A percentile compares a stretch with the other conserved stretches of the same genome.
These are phyloP conservation scores for Drosophila yooni DNA, from an alignment of 2,888 invertebrate species.

Conservation along the genomic window DNA sequence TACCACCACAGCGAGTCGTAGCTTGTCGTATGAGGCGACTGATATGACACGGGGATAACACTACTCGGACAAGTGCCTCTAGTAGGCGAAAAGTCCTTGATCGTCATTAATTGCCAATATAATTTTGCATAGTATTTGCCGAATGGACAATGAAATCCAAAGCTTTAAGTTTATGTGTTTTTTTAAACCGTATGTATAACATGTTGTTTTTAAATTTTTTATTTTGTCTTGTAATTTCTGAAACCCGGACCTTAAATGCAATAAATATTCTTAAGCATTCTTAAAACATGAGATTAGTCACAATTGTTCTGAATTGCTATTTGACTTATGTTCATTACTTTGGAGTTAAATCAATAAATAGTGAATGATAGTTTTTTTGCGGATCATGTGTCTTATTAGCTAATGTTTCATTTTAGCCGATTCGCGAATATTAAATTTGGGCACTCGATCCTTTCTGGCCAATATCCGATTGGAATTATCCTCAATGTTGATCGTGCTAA, in stretches of 20 bases:
- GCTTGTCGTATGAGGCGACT: no score
- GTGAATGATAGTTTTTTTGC: slow-evolving; percentile 16
- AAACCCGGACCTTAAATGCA: slow-evolving; percentile 34
- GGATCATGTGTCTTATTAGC: not conserved
- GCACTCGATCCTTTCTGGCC: slow-evolving; percentile 83
- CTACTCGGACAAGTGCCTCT: no score
- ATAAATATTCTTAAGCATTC: slow-evolving; percentile 42
- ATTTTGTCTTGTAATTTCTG: slow-evolving; percentile 12
- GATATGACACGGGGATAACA: no score
- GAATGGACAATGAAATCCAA: slow-evolving; percentile 26
- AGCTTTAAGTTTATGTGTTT: slow-evolving; percentile 38
- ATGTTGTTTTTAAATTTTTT: slow-evolving; percentile 19
- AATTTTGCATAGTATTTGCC: slow-evolving; percentile 37
- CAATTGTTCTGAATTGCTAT: slow-evolving; percentile 49
- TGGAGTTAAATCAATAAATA: slow-evolving; percentile 37
- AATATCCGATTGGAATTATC: slow-evolving; percentile 83
- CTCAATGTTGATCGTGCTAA: slow-evolving; percentile 80
- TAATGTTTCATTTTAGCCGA: slow-evolving; percentile 80
- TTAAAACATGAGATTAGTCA: slow-evolving; percentile 41
- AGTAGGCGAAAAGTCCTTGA: no score
- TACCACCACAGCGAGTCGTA: no score
- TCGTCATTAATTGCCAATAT: slow-evolving; percentile 19
- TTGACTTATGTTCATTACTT: slow-evolving; percentile 30
- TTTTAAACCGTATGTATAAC: slow-evolving; percentile 1
- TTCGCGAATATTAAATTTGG: slow-evolving; percentile 85